phyloP scores from a whole-genome alignment of 2,797 vertebrate species.

The Picus viridis region DNA sequence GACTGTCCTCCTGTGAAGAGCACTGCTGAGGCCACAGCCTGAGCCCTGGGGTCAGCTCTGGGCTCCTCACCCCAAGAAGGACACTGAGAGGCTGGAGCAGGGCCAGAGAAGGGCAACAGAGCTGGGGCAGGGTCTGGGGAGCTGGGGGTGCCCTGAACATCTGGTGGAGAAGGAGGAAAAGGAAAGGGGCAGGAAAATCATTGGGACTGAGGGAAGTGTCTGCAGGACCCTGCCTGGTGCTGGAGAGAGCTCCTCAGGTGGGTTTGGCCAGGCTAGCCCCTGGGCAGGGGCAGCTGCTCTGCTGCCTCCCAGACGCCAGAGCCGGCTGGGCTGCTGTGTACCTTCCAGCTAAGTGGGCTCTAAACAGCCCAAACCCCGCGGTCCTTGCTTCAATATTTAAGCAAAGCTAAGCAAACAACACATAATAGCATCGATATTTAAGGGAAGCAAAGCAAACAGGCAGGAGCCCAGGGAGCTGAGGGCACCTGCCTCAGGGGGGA shows the following conservation, averaged over 20 bases:
- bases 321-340: constrained; percentile 4
- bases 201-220: not conserved
- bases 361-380: constrained; percentile 51
- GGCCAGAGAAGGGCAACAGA: too few species aligned
- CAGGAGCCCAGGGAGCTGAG: not conserved
- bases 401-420: not conserved
- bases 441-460: not conserved
- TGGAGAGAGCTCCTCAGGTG: not conserved
- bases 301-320: not conserved
- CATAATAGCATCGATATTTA: not conserved
- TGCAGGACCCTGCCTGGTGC: not conserved
- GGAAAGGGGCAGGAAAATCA: not conserved
- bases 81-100: too few species aligned
- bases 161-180: not conserved
- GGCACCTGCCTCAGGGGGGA: not conserved
- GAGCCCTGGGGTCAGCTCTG: too few species aligned
- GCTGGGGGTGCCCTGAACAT: too few species aligned
- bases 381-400: not conserved
- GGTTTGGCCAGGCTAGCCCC: not conserved
- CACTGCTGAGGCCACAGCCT: too few species aligned
- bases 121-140: too few species aligned
- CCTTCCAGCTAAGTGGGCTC: constrained; percentile 28
- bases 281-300: not conserved
- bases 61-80: too few species aligned
- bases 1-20: too few species aligned